Evolutionary conservation across 2,113 vertebrate species (phyloP).

Genomic region (Bettongia penicillata): DNA sequence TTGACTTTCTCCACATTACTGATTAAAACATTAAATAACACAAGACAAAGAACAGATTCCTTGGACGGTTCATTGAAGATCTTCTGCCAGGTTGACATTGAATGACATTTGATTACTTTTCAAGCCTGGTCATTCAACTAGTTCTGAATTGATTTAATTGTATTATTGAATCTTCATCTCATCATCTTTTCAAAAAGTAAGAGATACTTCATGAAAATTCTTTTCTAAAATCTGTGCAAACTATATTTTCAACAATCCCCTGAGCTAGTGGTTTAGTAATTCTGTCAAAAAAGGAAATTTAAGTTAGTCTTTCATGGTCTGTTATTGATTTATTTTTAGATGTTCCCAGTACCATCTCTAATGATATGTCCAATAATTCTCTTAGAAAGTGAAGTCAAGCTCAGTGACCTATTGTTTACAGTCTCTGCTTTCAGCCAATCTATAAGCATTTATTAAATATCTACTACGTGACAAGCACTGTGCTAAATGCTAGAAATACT

Average conservation of each 20-base stretch:
- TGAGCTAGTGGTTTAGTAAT: neutral
- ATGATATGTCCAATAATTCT: neutral
- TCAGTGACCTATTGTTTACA: neutral
- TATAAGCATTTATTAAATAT: neutral
- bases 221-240: neutral
- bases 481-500: neutral
- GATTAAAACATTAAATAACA: neutral
- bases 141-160: neutral
- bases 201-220: neutral
- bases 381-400: neutral
- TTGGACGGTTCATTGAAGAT: neutral
- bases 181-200: neutral
- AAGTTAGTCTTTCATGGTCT: neutral
- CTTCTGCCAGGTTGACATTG: neutral
- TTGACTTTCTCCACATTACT: neutral
- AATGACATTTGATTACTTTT: neutral
- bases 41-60: neutral
- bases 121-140: neutral
- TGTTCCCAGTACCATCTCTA: neutral
- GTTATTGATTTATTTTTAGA: neutral
- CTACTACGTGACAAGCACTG: neutral
- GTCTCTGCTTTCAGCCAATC: neutral
- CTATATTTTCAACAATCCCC: neutral
- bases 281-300: neutral
- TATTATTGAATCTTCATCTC: neutral